Percentiles rank a stretch among this genome's conserved stretches.
Evolutionary conservation across 2,888 invertebrate genomes (phyloP).

Genomic region (Euclidia mi): DNA sequence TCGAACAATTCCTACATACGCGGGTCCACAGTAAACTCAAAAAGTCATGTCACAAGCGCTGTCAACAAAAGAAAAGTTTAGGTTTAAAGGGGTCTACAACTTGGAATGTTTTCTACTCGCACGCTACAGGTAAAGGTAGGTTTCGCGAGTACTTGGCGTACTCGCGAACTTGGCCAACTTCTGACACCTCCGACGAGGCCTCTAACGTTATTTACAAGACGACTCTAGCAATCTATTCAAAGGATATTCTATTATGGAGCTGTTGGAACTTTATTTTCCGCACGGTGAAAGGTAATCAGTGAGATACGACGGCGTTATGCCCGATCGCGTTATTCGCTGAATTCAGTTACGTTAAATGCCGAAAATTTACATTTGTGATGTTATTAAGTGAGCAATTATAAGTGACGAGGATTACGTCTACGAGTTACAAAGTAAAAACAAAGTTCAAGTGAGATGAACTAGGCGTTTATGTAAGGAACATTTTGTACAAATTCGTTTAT

Average conservation of each 20-base stretch:
- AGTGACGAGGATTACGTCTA: too few relatives aligned
- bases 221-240: conserved; percentile 64
- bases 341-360: conserved; percentile 42
- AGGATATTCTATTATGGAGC: conserved; percentile 71
- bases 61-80: conserved; percentile 75
- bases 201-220: conserved; percentile 70
- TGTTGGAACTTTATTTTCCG: conserved; percentile 66
- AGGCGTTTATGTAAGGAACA: too few relatives aligned
- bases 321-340: conserved; percentile 33
- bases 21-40: conserved; percentile 59
- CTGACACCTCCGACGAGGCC: conserved; percentile 67
- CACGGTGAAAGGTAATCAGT: conserved; percentile 58
- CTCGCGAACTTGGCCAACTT: conserved; percentile 64
- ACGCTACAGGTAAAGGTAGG: conserved; percentile 37
- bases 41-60: conserved; percentile 68
- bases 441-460: too few relatives aligned
- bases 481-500: too few relatives aligned
- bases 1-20: conserved; percentile 48
- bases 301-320: conserved; percentile 39
- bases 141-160: conserved; percentile 41
- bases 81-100: conserved; percentile 76
- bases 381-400: too few relatives aligned
- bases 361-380: too few relatives aligned
- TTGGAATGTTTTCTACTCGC: conserved; percentile 65
- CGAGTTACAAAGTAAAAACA: too few relatives aligned